These are phyloP conservation scores for Proisotoma minuta DNA, from an alignment of 2,888 invertebrate genomes.

Conservation along the genomic window DNA sequence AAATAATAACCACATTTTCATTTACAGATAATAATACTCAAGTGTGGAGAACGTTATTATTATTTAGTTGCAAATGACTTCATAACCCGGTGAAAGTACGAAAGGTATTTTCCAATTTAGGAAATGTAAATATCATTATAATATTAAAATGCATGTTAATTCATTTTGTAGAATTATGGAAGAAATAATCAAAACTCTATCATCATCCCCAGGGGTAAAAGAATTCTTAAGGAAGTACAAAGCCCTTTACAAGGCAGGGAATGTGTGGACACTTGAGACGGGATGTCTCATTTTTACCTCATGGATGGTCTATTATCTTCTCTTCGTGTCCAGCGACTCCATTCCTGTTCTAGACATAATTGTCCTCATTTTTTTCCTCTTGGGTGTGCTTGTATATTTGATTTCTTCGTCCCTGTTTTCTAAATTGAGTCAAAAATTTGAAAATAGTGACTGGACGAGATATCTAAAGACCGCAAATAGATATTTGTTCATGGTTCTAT, in stretches of 20 bases:
- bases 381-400: slow-evolving; percentile 32
- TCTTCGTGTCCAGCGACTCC: slow-evolving; percentile 20
- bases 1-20: too few relatives aligned
- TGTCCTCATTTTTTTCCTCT: slow-evolving; percentile 30
- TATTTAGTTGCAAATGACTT: too few relatives aligned
- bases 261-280: slow-evolving; percentile 32
- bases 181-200: slow-evolving; percentile 10
- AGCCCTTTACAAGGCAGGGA: slow-evolving; percentile 21
- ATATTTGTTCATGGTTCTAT: slow-evolving; percentile 34
- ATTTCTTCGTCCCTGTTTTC: slow-evolving; percentile 22
- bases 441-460: slow-evolving; percentile 14
- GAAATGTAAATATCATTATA: too few relatives aligned
- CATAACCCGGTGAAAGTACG: too few relatives aligned
- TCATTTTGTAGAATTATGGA: too few relatives aligned
- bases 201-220: slow-evolving; percentile 23
- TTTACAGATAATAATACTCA: too few relatives aligned
- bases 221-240: slow-evolving; percentile 25
- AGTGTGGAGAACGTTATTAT: too few relatives aligned
- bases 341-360: slow-evolving; percentile 23
- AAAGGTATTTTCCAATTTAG: too few relatives aligned
- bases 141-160: too few relatives aligned
- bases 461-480: slow-evolving; percentile 29
- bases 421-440: slow-evolving; percentile 9
- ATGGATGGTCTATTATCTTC: slow-evolving; percentile 34
- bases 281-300: slow-evolving; percentile 37